phyloP scores from a whole-genome alignment of 2,888 invertebrate genomes.

The Diplazon laetatorius region DNA sequence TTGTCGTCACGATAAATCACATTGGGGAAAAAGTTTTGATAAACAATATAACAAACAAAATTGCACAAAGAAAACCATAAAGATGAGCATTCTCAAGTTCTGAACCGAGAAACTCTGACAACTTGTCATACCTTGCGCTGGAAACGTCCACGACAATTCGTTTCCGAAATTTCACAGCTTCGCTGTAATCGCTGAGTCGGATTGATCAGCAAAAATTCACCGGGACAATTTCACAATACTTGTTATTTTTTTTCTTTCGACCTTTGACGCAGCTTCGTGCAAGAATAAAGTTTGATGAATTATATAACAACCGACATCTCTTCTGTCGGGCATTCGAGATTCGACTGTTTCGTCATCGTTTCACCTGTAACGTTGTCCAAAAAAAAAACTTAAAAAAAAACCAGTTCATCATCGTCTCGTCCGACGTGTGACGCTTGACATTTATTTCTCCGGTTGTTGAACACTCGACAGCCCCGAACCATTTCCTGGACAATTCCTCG shows the following conservation, averaged over 20 bases:
- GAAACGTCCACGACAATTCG: background rate
- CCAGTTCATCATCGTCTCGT: slow-evolving; percentile 27
- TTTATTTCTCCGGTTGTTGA: slow-evolving; percentile 65
- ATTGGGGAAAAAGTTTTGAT: no score
- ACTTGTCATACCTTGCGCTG: slow-evolving; percentile 6
- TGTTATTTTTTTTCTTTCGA: slow-evolving; percentile 8
- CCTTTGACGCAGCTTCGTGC: no score
- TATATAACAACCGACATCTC: background rate
- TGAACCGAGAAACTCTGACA: no score
- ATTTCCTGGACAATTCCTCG: slow-evolving; percentile 52
- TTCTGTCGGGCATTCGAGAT: slow-evolving; percentile 40
- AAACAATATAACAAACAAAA: no score
- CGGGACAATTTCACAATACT: slow-evolving; percentile 35
- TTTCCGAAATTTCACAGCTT: background rate
- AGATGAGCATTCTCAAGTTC: no score
- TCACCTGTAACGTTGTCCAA: slow-evolving; percentile 1
- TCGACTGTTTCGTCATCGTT: slow-evolving; percentile 51
- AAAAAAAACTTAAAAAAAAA: no score
- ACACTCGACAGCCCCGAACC: slow-evolving; percentile 59
- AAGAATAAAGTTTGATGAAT: background rate
- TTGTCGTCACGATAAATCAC: no score
- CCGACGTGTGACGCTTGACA: slow-evolving; percentile 61
- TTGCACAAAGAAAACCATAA: no score
- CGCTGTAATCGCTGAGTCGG: background rate
- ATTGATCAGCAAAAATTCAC: background rate